Evolutionary conservation across 2,113 vertebrate genomes (phyloP).

Genomic region (Mungos mungo): DNA sequence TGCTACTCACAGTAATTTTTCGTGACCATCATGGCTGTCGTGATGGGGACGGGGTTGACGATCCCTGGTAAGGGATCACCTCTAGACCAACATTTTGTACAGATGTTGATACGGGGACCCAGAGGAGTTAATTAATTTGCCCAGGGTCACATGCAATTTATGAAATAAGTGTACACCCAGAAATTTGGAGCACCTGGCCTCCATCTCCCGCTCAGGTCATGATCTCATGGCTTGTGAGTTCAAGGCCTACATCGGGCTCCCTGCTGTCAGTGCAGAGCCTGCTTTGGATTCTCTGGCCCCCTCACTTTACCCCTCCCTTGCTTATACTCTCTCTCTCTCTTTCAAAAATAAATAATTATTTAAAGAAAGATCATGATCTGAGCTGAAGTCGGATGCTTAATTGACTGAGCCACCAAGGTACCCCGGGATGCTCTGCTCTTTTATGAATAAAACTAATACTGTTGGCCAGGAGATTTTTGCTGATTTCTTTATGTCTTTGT

Average conservation of each 20-base stretch:
- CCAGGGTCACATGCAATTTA: not conserved
- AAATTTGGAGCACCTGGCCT: not conserved
- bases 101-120: not conserved
- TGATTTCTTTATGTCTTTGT: conserved; percentile 21
- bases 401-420: too few species aligned
- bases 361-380: too few species aligned
- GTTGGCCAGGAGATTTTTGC: not conserved
- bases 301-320: too few species aligned
- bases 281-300: too few species aligned
- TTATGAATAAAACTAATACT: conserved; percentile 32
- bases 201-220: too few species aligned
- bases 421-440: not conserved
- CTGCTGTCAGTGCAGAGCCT: too few species aligned
- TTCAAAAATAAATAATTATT: too few species aligned
- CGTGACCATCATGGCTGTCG: not conserved
- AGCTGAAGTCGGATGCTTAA: too few species aligned
- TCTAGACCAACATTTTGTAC: not conserved
- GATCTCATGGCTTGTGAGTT: too few species aligned
- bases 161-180: not conserved
- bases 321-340: too few species aligned
- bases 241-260: too few species aligned
- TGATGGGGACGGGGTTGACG: not conserved
- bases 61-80: not conserved
- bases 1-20: not conserved
- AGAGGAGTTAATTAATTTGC: conserved; percentile 22